Evolutionary conservation across 2,888 invertebrate genomes (phyloP).

Genomic region (Mimumesa dahlbomi): DNA sequence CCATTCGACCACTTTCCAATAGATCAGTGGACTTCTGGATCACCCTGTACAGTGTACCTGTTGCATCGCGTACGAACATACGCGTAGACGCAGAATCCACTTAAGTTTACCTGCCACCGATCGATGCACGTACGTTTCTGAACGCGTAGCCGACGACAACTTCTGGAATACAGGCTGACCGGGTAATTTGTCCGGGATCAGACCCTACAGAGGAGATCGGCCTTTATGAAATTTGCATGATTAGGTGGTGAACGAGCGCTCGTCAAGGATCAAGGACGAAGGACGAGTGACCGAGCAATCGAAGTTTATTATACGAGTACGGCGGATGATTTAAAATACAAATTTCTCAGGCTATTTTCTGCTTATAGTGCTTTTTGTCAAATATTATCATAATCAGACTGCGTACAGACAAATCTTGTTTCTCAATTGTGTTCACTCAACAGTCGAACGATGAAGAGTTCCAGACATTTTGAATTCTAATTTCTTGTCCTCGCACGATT

Average conservation of each 20-base stretch:
- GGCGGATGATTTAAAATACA: no score
- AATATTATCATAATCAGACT: no score
- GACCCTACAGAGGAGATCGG: slow-evolving; percentile 23
- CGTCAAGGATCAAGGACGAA: neutral
- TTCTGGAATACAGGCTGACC: slow-evolving; percentile 23
- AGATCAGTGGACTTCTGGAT: no score
- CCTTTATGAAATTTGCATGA: slow-evolving; percentile 60
- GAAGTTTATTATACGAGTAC: neutral
- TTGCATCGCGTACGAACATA: no score
- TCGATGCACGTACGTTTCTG: slow-evolving; percentile 4
- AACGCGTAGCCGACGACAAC: slow-evolving; percentile 32
- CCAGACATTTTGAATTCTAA: no score
- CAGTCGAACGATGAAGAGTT: no score
- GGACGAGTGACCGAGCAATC: neutral
- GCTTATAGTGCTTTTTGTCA: no score
- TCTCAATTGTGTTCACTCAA: no score
- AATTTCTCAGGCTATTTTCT: no score
- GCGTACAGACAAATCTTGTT: no score
- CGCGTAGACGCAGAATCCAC: slow-evolving; percentile 26
- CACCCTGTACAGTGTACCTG: slow-evolving; percentile 52
- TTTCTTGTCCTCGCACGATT: no score
- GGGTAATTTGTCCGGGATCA: slow-evolving; percentile 47
- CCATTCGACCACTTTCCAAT: no score
- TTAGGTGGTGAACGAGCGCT: slow-evolving; percentile 41
- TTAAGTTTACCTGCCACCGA: slow-evolving; percentile 47